phyloP scores from a whole-genome alignment of 2,797 vertebrate genomes.

The Danio jaintianensis region DNA sequence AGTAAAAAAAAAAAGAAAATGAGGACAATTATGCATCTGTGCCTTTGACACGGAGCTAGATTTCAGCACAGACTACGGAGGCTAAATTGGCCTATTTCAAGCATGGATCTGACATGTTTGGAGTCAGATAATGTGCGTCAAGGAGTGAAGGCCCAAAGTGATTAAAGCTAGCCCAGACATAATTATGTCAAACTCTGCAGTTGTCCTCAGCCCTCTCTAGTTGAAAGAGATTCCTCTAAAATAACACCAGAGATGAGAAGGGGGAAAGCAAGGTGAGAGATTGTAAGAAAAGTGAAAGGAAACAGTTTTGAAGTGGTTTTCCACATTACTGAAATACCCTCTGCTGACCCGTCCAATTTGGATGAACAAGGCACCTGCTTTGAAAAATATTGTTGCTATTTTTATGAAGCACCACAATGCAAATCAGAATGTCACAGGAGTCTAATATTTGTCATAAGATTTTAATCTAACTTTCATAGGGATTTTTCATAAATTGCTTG shows the following conservation, averaged over 20 bases:
- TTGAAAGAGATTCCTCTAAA: constrained; percentile 81
- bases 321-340: constrained; percentile 69
- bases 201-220: constrained; percentile 77
- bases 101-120: constrained; percentile 74
- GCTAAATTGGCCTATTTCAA: constrained; percentile 80
- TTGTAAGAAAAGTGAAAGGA: constrained; percentile 56
- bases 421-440: constrained; percentile 55
- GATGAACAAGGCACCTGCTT: constrained; percentile 63
- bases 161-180: constrained; percentile 82
- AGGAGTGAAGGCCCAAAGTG: constrained; percentile 77
- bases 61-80: constrained; percentile 68
- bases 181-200: constrained; percentile 80
- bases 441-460: constrained; percentile 37
- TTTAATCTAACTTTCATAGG: neutral
- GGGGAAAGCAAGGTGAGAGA: constrained; percentile 63
- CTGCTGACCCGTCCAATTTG: constrained; percentile 72
- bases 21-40: constrained; percentile 67
- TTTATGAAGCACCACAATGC: constrained; percentile 48
- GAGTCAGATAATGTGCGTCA: constrained; percentile 70
- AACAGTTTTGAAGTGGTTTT: constrained; percentile 74
- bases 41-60: constrained; percentile 67
- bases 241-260: constrained; percentile 62
- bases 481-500: neutral
- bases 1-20: constrained; percentile 67
- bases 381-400: constrained; percentile 56